These are phyloP conservation scores for Philhelius pedissequus DNA, from an alignment of 2,888 invertebrate genomes.

Conservation along the genomic window DNA sequence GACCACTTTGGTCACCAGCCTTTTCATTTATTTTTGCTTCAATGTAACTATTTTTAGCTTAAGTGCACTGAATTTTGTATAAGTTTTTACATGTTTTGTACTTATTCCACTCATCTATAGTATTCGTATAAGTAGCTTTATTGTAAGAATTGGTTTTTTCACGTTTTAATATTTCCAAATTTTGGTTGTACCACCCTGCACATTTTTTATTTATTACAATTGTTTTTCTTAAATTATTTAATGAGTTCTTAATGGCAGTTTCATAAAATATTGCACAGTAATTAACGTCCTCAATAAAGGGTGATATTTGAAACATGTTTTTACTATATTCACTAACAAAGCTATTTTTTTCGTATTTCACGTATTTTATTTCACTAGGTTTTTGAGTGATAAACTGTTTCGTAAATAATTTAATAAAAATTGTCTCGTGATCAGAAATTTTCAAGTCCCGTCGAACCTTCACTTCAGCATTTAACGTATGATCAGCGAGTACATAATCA, in stretches of 20 bases:
- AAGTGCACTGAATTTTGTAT: too few relatives aligned
- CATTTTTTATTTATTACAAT: not conserved
- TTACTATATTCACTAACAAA: not conserved
- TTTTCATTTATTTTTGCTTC: too few relatives aligned
- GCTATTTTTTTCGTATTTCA: not conserved
- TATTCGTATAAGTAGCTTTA: too few relatives aligned
- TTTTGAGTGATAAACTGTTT: not conserved
- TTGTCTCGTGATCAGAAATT: not conserved
- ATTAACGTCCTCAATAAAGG: not conserved
- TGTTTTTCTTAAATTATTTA: not conserved
- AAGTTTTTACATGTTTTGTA: too few relatives aligned
- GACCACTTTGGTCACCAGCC: too few relatives aligned
- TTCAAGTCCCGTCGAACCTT: not conserved
- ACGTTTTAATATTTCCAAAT: too few relatives aligned
- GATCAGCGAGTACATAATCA: too few relatives aligned
- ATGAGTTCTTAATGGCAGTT: not conserved
- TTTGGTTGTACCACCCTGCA: not conserved
- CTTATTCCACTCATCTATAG: too few relatives aligned
- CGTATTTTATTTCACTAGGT: not conserved
- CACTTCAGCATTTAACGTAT: not conserved
- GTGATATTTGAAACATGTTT: not conserved
- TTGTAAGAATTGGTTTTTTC: too few relatives aligned
- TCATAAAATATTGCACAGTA: too few relatives aligned
- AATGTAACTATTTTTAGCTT: too few relatives aligned
- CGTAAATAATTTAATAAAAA: not conserved